Evolutionary conservation across 2,888 invertebrate genomes (phyloP).

Genomic region (Netelia inedita): DNA sequence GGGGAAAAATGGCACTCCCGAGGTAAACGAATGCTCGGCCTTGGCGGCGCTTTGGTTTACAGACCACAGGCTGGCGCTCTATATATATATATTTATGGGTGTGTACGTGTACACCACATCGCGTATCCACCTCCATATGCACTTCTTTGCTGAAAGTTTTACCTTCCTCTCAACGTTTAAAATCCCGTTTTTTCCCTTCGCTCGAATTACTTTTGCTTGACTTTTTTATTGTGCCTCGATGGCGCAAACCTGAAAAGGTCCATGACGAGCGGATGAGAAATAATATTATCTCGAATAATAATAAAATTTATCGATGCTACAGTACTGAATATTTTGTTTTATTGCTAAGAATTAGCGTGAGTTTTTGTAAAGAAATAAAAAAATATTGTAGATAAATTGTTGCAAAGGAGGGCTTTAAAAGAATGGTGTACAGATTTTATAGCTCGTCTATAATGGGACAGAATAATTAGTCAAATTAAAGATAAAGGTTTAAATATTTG

Average conservation of each 20-base stretch:
- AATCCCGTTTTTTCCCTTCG: neutral
- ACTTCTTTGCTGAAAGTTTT: slow-evolving; percentile 32
- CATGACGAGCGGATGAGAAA: neutral
- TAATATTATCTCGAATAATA: neutral
- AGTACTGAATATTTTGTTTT: no score
- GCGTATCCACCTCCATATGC: slow-evolving; percentile 16
- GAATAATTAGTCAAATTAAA: no score
- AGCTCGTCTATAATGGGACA: no score
- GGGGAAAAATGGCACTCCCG: slow-evolving; percentile 74
- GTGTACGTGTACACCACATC: slow-evolving; percentile 20
- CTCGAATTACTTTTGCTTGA: neutral
- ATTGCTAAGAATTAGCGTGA: no score
- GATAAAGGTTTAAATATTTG: no score
- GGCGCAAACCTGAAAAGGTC: slow-evolving; percentile 1
- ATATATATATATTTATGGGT: neutral
- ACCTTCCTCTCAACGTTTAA: slow-evolving; percentile 16
- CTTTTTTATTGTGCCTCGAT: neutral
- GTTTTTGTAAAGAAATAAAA: neutral
- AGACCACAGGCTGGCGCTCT: slow-evolving; percentile 44
- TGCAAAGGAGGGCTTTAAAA: neutral
- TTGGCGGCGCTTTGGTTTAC: slow-evolving; percentile 75
- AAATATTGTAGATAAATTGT: neutral
- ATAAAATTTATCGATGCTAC: no score
- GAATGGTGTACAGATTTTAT: no score
- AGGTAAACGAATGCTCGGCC: slow-evolving; percentile 81